A percentile compares a stretch with the other conserved stretches of the same genome.
These are phyloP conservation scores for Drosophila nr. fundita DNA, from an alignment of 2,888 invertebrate genomes.

Conservation along the genomic window DNA sequence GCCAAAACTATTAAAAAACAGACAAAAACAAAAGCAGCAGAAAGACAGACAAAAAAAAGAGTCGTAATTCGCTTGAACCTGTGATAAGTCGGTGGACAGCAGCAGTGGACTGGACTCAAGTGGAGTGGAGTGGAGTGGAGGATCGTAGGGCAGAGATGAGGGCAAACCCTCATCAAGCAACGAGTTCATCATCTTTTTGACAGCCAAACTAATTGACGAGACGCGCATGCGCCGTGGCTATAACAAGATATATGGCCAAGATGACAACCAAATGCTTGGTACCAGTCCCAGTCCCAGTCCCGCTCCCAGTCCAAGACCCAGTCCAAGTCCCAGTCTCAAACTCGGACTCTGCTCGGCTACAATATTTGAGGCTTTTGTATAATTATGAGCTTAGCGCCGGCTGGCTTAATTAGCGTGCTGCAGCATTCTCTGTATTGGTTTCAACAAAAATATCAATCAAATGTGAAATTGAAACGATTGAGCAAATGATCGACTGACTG, in stretches of 20 bases:
- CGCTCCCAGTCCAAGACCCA: conserved; percentile 11
- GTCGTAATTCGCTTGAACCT: conserved; percentile 79
- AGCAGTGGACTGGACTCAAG: conserved; percentile 35
- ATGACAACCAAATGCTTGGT: conserved; percentile 66
- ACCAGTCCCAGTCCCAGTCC: conserved; percentile 7
- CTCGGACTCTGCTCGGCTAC: conserved; percentile 5
- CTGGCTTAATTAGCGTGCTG: conserved; percentile 68
- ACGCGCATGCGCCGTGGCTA: conserved; percentile 75
- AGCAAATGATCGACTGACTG: conserved; percentile 52
- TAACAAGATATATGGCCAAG: conserved; percentile 75
- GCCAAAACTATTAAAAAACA: conserved; percentile 73
- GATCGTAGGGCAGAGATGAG: conserved; percentile 42
- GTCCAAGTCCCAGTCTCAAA: conserved; percentile 8
- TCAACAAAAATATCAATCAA: conserved; percentile 82
- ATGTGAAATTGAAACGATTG: conserved; percentile 80
- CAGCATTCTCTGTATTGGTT: conserved; percentile 73
- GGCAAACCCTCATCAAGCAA: conserved; percentile 83
- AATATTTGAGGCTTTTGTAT: conserved; percentile 58
- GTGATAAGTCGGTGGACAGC: conserved; percentile 74
- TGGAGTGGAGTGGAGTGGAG: conserved; percentile 1
- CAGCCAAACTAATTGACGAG: conserved; percentile 84
- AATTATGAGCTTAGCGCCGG: conserved; percentile 84
- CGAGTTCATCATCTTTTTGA: conserved; percentile 83
- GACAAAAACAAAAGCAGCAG: conserved; percentile 18
- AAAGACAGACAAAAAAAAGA: conserved; percentile 43